These are phyloP conservation scores for Planiliza haematocheilus DNA, from an alignment of 2,113 vertebrate species.

Conservation along the genomic window DNA sequence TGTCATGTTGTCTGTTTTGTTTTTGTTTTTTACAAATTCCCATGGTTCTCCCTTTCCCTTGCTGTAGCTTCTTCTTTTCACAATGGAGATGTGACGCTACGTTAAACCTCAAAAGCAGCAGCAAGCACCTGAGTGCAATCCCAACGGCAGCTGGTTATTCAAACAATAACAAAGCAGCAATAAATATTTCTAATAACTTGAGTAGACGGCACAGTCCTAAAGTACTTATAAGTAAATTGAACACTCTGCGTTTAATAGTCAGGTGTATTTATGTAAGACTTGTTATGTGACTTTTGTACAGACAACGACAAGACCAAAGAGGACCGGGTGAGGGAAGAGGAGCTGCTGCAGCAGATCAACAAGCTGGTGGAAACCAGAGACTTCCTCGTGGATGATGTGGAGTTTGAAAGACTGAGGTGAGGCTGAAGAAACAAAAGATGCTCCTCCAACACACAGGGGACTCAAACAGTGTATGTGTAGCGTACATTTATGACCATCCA, in stretches of 20 bases:
- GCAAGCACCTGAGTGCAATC: too few species aligned
- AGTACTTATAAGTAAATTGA: not conserved
- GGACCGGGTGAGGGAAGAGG: slow-evolving; percentile 85
- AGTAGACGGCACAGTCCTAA: not conserved
- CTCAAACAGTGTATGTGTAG: too few species aligned
- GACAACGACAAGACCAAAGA: slow-evolving; percentile 87
- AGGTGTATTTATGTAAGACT: not conserved
- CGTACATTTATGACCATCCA: too few species aligned
- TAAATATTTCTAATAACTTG: not conserved
- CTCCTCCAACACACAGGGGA: too few species aligned
- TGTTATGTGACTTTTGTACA: slow-evolving; percentile 59
- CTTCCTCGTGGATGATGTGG: slow-evolving; percentile 92
- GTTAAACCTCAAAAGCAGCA: too few species aligned
- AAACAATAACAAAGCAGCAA: too few species aligned
- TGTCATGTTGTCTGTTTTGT: too few species aligned
- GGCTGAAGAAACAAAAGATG: not conserved
- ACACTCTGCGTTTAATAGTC: not conserved
- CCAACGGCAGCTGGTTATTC: too few species aligned
- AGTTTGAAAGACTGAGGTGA: slow-evolving; percentile 91
- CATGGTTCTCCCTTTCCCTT: too few species aligned
- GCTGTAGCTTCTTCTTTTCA: too few species aligned
- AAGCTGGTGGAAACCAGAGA: slow-evolving; percentile 93
- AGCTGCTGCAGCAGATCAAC: slow-evolving; percentile 89
- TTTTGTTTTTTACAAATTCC: too few species aligned
- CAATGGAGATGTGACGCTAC: too few species aligned